Percentiles rank a stretch among this genome's conserved stretches.
Conservation (phyloP, 2,888 invertebrate genomes). For the Leistus spinibarbis region DNA sequence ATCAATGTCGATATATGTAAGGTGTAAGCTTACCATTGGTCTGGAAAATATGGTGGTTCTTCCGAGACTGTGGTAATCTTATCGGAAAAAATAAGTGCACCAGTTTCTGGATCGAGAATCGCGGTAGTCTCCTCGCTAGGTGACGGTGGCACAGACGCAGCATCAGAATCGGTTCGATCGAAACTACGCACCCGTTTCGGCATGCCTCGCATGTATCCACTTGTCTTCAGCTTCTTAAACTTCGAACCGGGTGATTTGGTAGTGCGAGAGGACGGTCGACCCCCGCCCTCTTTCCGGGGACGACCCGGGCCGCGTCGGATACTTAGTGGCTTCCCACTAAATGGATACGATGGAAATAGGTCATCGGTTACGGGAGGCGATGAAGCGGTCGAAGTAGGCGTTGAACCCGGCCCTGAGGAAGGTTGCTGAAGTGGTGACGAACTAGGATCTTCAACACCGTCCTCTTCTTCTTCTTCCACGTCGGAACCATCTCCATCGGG, state of each 20-base stretch:
- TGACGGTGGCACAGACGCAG: constrained; percentile 52
- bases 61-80: constrained; percentile 57
- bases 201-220: constrained; percentile 55
- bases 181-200: constrained; percentile 58
- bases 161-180: constrained; percentile 52
- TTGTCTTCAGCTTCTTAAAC: constrained; percentile 48
- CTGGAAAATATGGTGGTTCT: constrained; percentile 79
- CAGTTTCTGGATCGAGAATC: constrained; percentile 59
- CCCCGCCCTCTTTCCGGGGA: constrained; percentile 76
- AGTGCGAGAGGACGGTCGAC: constrained; percentile 51
- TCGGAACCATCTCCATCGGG: constrained; percentile 78
- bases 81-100: constrained; percentile 51
- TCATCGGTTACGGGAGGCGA: constrained; percentile 64
- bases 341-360: constrained; percentile 67
- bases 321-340: constrained; percentile 64
- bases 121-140: constrained; percentile 59
- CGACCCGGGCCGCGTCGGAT: constrained; percentile 78
- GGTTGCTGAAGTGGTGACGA: constrained; percentile 58
- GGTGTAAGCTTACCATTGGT: constrained; percentile 76
- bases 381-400: constrained; percentile 68
- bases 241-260: constrained; percentile 49
- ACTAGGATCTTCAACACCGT: constrained; percentile 61
- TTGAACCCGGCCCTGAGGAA: constrained; percentile 68
- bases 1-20: too few species aligned
- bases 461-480: constrained; percentile 74